Percentiles rank a stretch among this genome's conserved stretches.
These are phyloP conservation scores for Silvanus unidentatus DNA, from an alignment of 2,888 invertebrate species.

Conservation along the genomic window DNA sequence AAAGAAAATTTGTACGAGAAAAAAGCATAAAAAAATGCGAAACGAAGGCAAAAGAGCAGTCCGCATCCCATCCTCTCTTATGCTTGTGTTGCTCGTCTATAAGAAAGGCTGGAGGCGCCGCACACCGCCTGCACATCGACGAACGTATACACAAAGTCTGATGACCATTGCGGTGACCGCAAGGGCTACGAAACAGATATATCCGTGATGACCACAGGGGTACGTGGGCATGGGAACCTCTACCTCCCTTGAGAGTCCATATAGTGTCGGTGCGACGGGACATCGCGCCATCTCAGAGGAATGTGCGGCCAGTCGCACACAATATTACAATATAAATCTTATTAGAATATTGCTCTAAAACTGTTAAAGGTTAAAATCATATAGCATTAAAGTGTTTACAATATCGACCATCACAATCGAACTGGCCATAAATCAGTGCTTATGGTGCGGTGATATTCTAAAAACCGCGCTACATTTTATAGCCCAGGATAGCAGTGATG, in stretches of 20 bases:
- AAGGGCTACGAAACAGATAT: neutral
- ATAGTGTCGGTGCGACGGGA: neutral
- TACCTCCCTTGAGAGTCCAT: conserved; percentile 9
- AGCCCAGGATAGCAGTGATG: neutral
- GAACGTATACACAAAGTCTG: neutral
- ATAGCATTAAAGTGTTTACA: conserved; percentile 23
- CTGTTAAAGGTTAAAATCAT: conserved; percentile 21
- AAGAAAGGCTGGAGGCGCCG: neutral
- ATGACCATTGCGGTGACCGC: neutral
- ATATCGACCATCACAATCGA: conserved; percentile 28
- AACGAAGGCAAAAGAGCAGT: too few relatives aligned
- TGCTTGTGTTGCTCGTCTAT: too few relatives aligned
- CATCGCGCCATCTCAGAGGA: conserved; percentile 4
- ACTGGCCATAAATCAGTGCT: conserved; percentile 22
- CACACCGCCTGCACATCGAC: neutral
- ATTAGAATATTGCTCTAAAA: conserved; percentile 18
- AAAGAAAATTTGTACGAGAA: too few relatives aligned
- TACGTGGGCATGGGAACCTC: conserved; percentile 22
- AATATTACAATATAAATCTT: conserved; percentile 14
- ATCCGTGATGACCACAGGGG: conserved; percentile 26
- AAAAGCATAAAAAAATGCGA: too few relatives aligned
- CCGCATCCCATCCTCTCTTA: too few relatives aligned
- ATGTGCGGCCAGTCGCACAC: neutral
- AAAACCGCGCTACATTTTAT: neutral
- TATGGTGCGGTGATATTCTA: neutral